Evolutionary conservation across 2,113 vertebrate genomes (phyloP).

Genomic region (Acrocephalus arundinaceus): DNA sequence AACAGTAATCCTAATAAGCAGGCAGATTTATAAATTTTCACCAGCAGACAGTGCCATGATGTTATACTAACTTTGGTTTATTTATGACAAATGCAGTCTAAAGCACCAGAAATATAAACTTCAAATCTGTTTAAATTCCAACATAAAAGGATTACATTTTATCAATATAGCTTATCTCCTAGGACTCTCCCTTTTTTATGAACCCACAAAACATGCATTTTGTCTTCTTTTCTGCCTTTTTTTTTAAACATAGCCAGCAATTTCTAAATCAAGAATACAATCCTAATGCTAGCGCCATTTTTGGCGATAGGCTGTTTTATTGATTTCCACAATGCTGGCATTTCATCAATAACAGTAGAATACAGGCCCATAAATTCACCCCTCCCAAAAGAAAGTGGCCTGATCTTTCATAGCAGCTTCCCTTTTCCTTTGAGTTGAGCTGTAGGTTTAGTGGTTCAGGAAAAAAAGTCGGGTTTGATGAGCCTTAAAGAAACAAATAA

Average conservation of each 20-base stretch:
- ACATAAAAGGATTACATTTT: slow-evolving; percentile 54
- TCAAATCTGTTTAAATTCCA: slow-evolving; percentile 52
- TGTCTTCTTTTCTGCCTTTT: not conserved
- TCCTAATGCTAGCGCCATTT: not conserved
- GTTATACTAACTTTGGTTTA: slow-evolving; percentile 14
- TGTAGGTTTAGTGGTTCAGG: not conserved
- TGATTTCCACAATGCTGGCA: not conserved
- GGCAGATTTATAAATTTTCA: slow-evolving; percentile 37
- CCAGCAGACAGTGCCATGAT: not conserved
- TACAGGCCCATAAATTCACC: not conserved
- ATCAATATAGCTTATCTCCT: slow-evolving; percentile 20
- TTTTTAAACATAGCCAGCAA: not conserved
- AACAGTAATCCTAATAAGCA: slow-evolving; percentile 43
- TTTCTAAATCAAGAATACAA: slow-evolving; percentile 4
- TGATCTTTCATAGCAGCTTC: not conserved
- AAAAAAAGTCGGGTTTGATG: slow-evolving; percentile 7
- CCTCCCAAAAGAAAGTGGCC: not conserved
- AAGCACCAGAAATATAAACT: slow-evolving; percentile 26
- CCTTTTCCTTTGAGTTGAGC: not conserved
- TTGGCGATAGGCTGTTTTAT: not conserved
- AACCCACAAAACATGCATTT: slow-evolving; percentile 10
- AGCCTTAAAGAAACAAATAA: slow-evolving; percentile 51
- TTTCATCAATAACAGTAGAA: not conserved
- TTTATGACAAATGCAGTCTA: slow-evolving; percentile 45
- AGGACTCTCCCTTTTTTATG: not conserved